Evolutionary conservation across 2,888 invertebrate species (phyloP), one percentile per base, ranked within the genome.

Genomic region (Dinocampus coccinellae): DNA sequence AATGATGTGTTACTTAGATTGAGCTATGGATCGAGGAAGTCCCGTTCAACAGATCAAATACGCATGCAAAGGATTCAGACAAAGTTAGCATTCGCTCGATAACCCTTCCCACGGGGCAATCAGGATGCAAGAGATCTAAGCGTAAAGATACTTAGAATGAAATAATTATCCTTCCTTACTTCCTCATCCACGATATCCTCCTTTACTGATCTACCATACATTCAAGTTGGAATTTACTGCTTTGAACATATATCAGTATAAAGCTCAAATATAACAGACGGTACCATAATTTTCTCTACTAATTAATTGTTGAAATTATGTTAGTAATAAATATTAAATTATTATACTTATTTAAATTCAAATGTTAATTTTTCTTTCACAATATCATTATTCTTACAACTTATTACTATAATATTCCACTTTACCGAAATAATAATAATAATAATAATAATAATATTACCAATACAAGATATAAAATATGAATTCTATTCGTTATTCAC

Each of bases 21-120:
- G 26, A 55, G n/a, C 13, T 24, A 3, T 3, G 26, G 26, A 24
- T 47, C n/a, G n/a, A n/a, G n/a, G n/a, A n/a, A 26, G 55, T 26
- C 24, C 10, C 10, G 26, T 55, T 26, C 10, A 16, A 26, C 13
- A 55, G 3, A 24, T 55, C 24, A 13, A 13, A 55, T 22, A 53
- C 52, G 52, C n/a, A 24, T 24, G 55, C 24, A 24, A n/a, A 55
- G 55, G 55, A n/a, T 11, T 55, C 55, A 24, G n/a, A n/a, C 20
- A 24, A 55, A 55, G 55, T 55, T 55, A 55, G 55, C 55, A 13
- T 55, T n/a, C 55, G 55, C 55, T 55, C 55, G 55, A 55, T 55
- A 55, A 55, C n/a, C 7, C 26, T 26, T n/a, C 55, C 55, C 9
- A 26, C 3, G 26, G 55, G 11, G n/a, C 13, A n/a, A 26, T 1